Percentiles rank a stretch among this genome's conserved stretches.
These are phyloP conservation scores for Periphyllus acericola DNA, from an alignment of 2,888 invertebrate genomes.

Conservation along the genomic window DNA sequence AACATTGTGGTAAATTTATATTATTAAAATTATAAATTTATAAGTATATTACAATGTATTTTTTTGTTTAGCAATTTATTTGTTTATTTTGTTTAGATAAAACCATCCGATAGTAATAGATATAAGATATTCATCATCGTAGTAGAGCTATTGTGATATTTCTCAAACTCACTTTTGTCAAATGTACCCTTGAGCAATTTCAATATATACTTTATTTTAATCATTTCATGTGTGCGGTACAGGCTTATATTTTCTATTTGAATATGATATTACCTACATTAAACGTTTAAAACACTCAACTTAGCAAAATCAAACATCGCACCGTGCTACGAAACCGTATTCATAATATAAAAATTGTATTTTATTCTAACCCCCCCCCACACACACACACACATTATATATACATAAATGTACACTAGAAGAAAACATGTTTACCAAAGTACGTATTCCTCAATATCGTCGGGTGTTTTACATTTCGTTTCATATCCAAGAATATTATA, in stretches of 20 bases:
- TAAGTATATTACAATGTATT: too few relatives aligned
- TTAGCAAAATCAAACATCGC: not conserved
- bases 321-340: not conserved
- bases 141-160: too few relatives aligned
- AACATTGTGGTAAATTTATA: too few relatives aligned
- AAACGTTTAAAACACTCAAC: conserved; percentile 2
- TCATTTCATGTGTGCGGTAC: not conserved
- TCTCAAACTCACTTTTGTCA: too few relatives aligned
- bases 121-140: too few relatives aligned
- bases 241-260: not conserved
- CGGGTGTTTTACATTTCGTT: conserved; percentile 1
- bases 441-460: conserved; percentile 35
- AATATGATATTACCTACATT: not conserved
- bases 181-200: too few relatives aligned
- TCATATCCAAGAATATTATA: conserved; percentile 6
- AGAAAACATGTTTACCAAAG: not conserved
- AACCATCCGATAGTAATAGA: too few relatives aligned
- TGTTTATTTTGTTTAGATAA: too few relatives aligned
- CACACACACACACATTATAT: too few relatives aligned
- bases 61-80: too few relatives aligned
- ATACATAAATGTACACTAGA: too few relatives aligned
- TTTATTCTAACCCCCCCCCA: conserved; percentile 4
- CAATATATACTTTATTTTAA: not conserved
- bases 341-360: conserved; percentile 2
- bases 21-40: too few relatives aligned